These are phyloP conservation scores for Lasioglossum lativentre DNA, from an alignment of 2,888 invertebrate species.

Conservation along the genomic window DNA sequence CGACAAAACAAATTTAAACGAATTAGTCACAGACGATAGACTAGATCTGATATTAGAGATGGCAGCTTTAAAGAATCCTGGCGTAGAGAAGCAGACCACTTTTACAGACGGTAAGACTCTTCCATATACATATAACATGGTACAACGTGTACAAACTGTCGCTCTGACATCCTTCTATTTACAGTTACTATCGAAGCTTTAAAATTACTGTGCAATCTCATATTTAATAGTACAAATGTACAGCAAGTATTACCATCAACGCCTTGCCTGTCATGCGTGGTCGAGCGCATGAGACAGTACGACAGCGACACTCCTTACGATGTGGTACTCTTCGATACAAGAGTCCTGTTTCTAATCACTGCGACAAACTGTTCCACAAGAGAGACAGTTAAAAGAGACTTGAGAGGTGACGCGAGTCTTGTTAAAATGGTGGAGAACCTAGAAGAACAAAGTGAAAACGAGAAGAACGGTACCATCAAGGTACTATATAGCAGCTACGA, in stretches of 20 bases:
- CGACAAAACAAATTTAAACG: slow-evolving; percentile 90
- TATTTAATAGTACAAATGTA: slow-evolving; percentile 90
- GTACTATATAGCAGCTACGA: slow-evolving; percentile 15
- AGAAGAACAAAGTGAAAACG: slow-evolving; percentile 73
- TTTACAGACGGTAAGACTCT: slow-evolving; percentile 80
- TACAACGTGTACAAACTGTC: not conserved
- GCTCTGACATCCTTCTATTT: slow-evolving; percentile 33
- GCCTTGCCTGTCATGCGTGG: slow-evolving; percentile 86
- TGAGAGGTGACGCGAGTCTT: slow-evolving; percentile 89
- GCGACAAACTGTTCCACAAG: slow-evolving; percentile 91
- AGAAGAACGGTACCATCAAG: slow-evolving; percentile 10
- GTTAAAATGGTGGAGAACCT: slow-evolving; percentile 89
- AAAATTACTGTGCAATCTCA: slow-evolving; percentile 95
- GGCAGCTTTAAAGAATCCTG: slow-evolving; percentile 87
- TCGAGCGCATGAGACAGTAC: slow-evolving; percentile 90
- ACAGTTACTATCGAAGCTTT: slow-evolving; percentile 90
- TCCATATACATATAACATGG: not conserved
- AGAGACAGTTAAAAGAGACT: slow-evolving; percentile 88
- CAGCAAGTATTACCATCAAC: slow-evolving; percentile 85
- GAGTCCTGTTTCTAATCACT: slow-evolving; percentile 94
- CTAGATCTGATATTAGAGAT: slow-evolving; percentile 89
- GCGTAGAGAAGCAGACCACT: slow-evolving; percentile 83
- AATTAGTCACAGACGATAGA: slow-evolving; percentile 89
- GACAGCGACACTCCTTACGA: slow-evolving; percentile 88
- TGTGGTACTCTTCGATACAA: slow-evolving; percentile 94